Conservation (phyloP, 2,113 vertebrate genomes). For the Etheostoma spectabile region DNA sequence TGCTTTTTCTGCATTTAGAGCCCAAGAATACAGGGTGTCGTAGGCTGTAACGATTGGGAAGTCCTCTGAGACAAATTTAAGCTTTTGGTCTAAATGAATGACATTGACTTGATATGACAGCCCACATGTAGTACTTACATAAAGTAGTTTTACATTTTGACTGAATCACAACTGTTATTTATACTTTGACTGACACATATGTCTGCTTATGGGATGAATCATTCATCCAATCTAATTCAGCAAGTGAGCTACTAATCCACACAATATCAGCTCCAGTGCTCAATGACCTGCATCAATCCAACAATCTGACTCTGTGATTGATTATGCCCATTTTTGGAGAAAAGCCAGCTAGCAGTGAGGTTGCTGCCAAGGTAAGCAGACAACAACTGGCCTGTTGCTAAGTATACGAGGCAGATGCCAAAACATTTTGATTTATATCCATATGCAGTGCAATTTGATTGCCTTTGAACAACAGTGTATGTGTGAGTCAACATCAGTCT, state of each 20-base stretch:
- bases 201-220: not conserved
- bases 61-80: no score
- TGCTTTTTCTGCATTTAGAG: no score
- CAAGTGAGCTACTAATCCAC: slow-evolving; percentile 12
- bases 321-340: slow-evolving; percentile 26
- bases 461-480: not conserved
- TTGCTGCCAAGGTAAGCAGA: slow-evolving; percentile 18
- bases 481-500: not conserved
- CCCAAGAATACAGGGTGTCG: no score
- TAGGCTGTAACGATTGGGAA: no score
- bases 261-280: slow-evolving; percentile 24
- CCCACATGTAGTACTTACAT: not conserved
- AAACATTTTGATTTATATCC: slow-evolving; percentile 11
- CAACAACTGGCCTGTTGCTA: slow-evolving; percentile 23
- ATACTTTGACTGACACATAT: not conserved
- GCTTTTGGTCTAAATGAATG: not conserved
- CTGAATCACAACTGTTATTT: not conserved
- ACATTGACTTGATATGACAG: not conserved
- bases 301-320: slow-evolving; percentile 39
- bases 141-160: not conserved
- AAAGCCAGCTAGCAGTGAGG: slow-evolving; percentile 23
- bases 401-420: not conserved
- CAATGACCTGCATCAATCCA: slow-evolving; percentile 42
- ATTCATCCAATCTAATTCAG: slow-evolving; percentile 21
- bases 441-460: not conserved